Percentiles rank a stretch among this genome's conserved stretches.
Conservation (phyloP, 2,888 invertebrate species). For the Archaeoteleia sp. region DNA sequence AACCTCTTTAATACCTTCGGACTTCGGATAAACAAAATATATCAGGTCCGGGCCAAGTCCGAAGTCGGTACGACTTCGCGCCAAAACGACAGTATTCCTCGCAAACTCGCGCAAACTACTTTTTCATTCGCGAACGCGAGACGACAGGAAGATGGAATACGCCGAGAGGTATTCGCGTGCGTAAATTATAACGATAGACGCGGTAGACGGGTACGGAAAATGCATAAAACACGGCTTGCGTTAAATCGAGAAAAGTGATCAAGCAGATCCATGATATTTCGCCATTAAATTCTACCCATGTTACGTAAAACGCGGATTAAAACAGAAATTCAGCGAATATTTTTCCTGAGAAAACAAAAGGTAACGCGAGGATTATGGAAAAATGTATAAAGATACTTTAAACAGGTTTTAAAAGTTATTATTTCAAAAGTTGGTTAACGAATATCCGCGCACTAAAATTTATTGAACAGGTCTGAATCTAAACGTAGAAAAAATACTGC, state of each 20-base stretch:
- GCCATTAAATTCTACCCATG: constrained; percentile 31
- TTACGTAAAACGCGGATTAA: constrained; percentile 19
- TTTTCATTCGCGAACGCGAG: constrained; percentile 19
- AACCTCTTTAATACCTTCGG: constrained; percentile 56
- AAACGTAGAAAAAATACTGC: too few species aligned
- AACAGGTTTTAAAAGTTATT: too few species aligned
- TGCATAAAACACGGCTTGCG: constrained; percentile 35
- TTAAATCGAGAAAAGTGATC: constrained; percentile 41
- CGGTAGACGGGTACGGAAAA: constrained; percentile 23
- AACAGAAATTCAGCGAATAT: constrained; percentile 38
- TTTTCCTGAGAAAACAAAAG: too few species aligned
- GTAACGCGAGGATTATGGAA: too few species aligned
- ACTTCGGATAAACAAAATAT: constrained; percentile 51
- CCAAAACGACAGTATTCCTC: too few species aligned
- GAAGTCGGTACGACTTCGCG: too few species aligned
- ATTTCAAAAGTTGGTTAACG: too few species aligned
- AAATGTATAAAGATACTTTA: too few species aligned
- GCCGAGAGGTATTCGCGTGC: constrained; percentile 17
- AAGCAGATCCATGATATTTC: constrained; percentile 36
- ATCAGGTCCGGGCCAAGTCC: background rate
- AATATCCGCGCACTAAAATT: too few species aligned
- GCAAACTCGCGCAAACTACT: background rate
- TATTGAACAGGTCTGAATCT: too few species aligned
- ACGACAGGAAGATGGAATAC: background rate
- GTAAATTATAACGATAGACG: constrained; percentile 2